A percentile compares a stretch with the other conserved stretches of the same genome.
These are phyloP conservation scores for Drosophila rubida DNA, from an alignment of 2,888 invertebrate genomes.

Conservation along the genomic window DNA sequence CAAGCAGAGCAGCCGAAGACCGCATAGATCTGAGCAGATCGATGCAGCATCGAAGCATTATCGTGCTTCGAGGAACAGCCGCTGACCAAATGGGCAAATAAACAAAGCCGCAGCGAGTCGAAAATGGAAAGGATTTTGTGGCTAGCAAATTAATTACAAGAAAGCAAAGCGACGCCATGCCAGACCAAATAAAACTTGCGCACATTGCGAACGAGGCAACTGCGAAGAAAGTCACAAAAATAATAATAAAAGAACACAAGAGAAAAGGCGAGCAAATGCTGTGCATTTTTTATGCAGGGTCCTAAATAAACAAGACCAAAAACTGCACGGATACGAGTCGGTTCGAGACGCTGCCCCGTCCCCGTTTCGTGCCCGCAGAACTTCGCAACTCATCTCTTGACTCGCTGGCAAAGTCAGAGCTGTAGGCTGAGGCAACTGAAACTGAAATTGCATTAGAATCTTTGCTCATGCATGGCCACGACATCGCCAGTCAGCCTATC, in stretches of 20 bases:
- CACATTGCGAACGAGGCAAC: background rate
- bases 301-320: constrained; percentile 75
- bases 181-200: constrained; percentile 8
- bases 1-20: constrained; percentile 3
- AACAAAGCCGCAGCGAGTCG: constrained; percentile 47
- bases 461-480: constrained; percentile 72
- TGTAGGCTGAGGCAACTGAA: constrained; percentile 37
- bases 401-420: constrained; percentile 18
- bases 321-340: constrained; percentile 47
- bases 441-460: constrained; percentile 75
- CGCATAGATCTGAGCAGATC: constrained; percentile 10
- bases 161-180: background rate
- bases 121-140: constrained; percentile 34
- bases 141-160: constrained; percentile 25
- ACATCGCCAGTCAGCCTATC: constrained; percentile 15
- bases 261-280: constrained; percentile 41
- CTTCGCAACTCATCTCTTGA: constrained; percentile 12
- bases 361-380: background rate
- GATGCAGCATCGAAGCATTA: background rate
- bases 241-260: constrained; percentile 29
- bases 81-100: constrained; percentile 53
- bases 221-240: constrained; percentile 20
- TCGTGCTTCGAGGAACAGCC: background rate
- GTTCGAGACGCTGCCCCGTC: background rate
- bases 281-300: constrained; percentile 58